These are phyloP conservation scores for Chymomyza fuscimana DNA, from an alignment of 2,888 invertebrate species.

Conservation along the genomic window DNA sequence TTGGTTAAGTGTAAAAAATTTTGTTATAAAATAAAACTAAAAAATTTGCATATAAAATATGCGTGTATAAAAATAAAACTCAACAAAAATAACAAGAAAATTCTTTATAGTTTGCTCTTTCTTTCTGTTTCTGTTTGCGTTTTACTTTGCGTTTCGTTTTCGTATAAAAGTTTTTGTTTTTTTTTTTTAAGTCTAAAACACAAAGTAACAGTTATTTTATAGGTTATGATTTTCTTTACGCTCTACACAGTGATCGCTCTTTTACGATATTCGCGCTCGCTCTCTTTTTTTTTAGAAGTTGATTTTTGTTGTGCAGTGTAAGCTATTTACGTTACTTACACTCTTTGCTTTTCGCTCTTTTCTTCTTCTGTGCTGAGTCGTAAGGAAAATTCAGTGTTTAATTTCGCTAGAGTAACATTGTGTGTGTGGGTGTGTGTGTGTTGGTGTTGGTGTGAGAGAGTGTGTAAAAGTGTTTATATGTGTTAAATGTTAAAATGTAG, in stretches of 20 bases:
- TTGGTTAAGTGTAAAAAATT: constrained; percentile 53
- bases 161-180: constrained; percentile 27
- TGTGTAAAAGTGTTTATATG: constrained; percentile 5
- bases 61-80: constrained; percentile 49
- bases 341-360: constrained; percentile 20
- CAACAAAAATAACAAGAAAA: constrained; percentile 63
- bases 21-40: constrained; percentile 57
- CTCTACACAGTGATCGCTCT: background rate
- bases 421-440: background rate
- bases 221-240: constrained; percentile 2
- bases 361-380: constrained; percentile 25
- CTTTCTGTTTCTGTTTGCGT: constrained; percentile 29
- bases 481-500: constrained; percentile 14
- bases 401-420: constrained; percentile 57
- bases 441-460: constrained; percentile 3
- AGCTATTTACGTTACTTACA: constrained; percentile 18
- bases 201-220: constrained; percentile 10
- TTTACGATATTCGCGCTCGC: constrained; percentile 16
- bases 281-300: constrained; percentile 10
- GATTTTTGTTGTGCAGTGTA: constrained; percentile 27
- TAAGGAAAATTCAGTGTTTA: constrained; percentile 38
- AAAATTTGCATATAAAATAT: constrained; percentile 51
- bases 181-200: background rate
- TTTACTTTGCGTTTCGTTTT: constrained; percentile 29
- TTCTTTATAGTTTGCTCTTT: constrained; percentile 38